These are phyloP conservation scores for Streptopelia turtur DNA, from an alignment of 2,797 vertebrate species.

Conservation along the genomic window DNA sequence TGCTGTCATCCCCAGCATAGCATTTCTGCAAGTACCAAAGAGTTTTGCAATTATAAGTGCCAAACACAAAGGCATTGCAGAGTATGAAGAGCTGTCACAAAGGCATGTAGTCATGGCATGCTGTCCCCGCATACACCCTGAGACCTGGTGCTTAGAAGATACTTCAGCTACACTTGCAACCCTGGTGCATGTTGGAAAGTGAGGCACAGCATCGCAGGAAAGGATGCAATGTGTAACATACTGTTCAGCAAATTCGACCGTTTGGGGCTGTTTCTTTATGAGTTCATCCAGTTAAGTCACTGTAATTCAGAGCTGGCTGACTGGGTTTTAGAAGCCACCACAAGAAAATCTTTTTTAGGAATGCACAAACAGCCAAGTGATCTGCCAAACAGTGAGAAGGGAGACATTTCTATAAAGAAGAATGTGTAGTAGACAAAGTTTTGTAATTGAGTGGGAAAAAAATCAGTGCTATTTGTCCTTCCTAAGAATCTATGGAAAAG, in stretches of 20 bases:
- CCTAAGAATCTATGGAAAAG: not conserved
- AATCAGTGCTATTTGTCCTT: not conserved
- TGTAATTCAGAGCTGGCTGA: not conserved
- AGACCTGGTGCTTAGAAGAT: not conserved
- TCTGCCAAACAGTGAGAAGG: not conserved
- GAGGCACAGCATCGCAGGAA: not conserved
- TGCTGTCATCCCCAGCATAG: not conserved
- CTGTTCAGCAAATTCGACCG: not conserved
- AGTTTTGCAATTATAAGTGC: not conserved
- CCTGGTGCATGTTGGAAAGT: not conserved
- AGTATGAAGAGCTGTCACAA: not conserved
- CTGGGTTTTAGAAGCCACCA: not conserved
- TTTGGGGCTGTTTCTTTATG: not conserved
- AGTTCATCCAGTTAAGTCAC: not conserved
- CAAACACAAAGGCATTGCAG: not conserved
- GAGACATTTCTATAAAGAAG: not conserved
- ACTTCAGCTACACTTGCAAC: not conserved
- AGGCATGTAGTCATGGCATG: rapidly evolving
- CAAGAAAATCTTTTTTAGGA: not conserved
- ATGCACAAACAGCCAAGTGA: not conserved
- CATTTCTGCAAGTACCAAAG: not conserved
- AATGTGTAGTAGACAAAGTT: not conserved
- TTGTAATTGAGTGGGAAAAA: not conserved
- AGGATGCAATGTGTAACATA: not conserved
- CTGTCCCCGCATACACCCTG: not conserved